These are phyloP conservation scores for Echeneis naucrates DNA, from an alignment of 2,797 vertebrate species.

Conservation along the genomic window DNA sequence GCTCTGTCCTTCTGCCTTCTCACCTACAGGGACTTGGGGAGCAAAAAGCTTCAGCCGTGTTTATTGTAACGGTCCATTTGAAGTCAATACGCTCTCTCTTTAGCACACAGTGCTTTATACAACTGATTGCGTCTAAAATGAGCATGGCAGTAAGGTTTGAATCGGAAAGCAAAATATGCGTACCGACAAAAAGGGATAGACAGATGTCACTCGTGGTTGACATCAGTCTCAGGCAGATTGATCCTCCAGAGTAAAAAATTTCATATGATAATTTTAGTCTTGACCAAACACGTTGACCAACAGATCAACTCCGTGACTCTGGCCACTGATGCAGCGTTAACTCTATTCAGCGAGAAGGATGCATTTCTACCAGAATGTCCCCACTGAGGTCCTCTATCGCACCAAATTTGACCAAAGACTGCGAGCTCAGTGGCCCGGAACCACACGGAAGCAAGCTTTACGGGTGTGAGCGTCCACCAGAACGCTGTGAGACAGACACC, in stretches of 20 bases:
- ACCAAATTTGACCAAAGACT: conserved; percentile 1
- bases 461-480: not conserved
- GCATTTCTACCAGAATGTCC: not conserved
- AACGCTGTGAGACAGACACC: not conserved
- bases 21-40: not conserved
- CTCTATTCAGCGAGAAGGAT: not conserved
- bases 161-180: not conserved
- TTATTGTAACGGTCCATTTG: not conserved
- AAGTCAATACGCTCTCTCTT: not conserved
- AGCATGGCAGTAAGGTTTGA: not conserved
- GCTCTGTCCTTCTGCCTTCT: not conserved
- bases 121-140: not conserved
- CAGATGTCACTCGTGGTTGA: no score
- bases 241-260: not conserved
- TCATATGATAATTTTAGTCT: not conserved
- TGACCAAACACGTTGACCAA: not conserved
- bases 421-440: not conserved
- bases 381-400: conserved; percentile 4
- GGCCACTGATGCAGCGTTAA: not conserved
- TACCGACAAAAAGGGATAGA: not conserved
- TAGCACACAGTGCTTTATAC: not conserved
- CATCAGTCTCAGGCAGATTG: not conserved
- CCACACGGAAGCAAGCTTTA: conserved; percentile 6
- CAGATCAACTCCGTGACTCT: not conserved
- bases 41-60: not conserved